A percentile compares a stretch with the other conserved stretches of the same genome.
phyloP scores from a whole-genome alignment of 2,888 invertebrate genomes.

The Coelopa pilipes region DNA sequence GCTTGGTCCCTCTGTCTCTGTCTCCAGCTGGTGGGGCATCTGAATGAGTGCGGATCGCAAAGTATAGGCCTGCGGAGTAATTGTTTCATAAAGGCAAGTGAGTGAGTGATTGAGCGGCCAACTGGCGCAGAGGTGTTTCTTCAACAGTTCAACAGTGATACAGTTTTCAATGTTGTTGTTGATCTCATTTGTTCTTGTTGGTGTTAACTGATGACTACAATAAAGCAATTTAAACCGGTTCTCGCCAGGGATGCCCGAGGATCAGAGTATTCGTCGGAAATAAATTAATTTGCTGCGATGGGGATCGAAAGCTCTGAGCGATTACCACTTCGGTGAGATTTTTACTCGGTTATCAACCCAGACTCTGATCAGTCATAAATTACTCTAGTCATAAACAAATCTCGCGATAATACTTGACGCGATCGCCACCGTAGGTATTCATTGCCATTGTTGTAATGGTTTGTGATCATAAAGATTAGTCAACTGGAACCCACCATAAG shows the following conservation, averaged over 20 bases:
- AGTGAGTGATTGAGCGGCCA: too few relatives aligned
- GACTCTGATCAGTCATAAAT: conserved; percentile 23
- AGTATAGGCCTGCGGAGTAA: conserved; percentile 11
- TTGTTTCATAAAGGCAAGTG: conserved; percentile 1
- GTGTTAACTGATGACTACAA: too few relatives aligned
- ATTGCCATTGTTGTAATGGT: conserved; percentile 10
- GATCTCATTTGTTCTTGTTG: conserved; percentile 1
- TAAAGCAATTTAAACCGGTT: too few relatives aligned
- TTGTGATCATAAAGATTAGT: neutral
- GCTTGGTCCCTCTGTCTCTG: neutral
- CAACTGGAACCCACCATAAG: conserved; percentile 11
- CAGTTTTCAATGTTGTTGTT: neutral
- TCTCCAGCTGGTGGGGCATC: neutral
- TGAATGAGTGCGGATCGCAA: conserved; percentile 23
- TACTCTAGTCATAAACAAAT: neutral
- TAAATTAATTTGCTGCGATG: too few relatives aligned
- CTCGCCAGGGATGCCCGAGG: too few relatives aligned
- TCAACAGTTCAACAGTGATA: too few relatives aligned
- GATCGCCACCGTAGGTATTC: conserved; percentile 20
- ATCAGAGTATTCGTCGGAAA: too few relatives aligned
- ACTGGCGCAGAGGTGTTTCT: too few relatives aligned
- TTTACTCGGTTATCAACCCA: neutral
- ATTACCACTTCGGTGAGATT: too few relatives aligned
- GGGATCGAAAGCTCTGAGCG: neutral
- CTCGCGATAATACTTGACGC: neutral